Evolutionary conservation across 2,797 vertebrate genomes (phyloP), one percentile per base, ranked within the genome.

Genomic region (Sebastiscus albofasciatus): DNA sequence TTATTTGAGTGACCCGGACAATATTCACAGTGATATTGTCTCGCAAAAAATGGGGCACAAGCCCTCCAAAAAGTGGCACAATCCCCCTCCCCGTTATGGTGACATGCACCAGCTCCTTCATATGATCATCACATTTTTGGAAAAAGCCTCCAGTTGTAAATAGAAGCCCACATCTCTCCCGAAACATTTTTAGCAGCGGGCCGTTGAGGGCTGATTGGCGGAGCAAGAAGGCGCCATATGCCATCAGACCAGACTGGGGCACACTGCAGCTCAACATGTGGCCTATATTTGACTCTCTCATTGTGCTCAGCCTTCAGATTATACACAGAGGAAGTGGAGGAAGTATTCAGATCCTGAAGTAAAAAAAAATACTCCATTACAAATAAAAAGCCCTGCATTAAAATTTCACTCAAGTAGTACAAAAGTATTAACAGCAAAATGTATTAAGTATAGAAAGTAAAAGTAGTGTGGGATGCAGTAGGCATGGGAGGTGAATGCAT

Each of bases 171-270:
- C 42, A 59, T 83, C 75, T 77, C 77, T 72, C 69, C 73, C 22
- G 71, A 80, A 65, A 73, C 86, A 87, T 66, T 93, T 93, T 91
- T 89, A 90, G 87, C 72, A 33, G 31, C 71, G 59, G 65, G 77
- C 81, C 85, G 83, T 65, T 0, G 84, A 89, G 90, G 86, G 78
- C 84, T 64, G 73, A 82, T 82, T 92, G 89, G 92, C 85, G 1
- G 75, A 87, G 78, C 67, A 86, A 86, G 64, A 64, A 85, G 27
- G 73, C 81, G n/a, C 67, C 90, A 90, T 84, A 88, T 94, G 92
- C 85, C 80, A 68, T 84, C 68, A 65, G 72, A 84, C 66, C 61
- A 6, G 85, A 29, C 79, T 39, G 71, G 87, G 74, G 36, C 58
- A 13, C 31, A 8, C 72, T 73, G 81, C 78, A 77, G 59, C 80